Base-by-base conservation (phyloP, 1,140 invertebrate species). In the Helicoverpa zea region DNA sequence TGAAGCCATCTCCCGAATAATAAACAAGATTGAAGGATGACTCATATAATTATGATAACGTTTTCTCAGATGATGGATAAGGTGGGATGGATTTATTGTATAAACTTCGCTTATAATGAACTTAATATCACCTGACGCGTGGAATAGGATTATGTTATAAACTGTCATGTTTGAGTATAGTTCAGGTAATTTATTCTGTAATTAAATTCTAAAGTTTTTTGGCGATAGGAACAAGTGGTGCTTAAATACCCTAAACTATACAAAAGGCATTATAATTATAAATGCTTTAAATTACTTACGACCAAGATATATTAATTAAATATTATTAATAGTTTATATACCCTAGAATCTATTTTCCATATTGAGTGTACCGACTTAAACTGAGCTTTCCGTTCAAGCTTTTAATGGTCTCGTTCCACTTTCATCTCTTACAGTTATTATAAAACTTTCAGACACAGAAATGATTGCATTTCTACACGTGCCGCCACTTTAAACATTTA, bases 21-120 rank as follows among this genome's bases (percentile, higher is more conserved):
- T 73, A 73, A 35, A 30, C 70, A 23, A 29, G 29, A 35, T 61
- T 75, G 73, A 75, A 35, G 54, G 73, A 75, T 75, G 73, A 61
- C 56, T 59, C 54, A 3, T 18, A n/a, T 14, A 18, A 47, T 59
- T 59, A 61, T 18, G 35, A 49, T 75, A 61, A 23, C 30, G 73
- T 61, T 61, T 16, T 13, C 54, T 23, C 12, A 61, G 23, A 49
- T 75, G 73, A 75, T 75, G 73, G 73, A 75, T 75, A n/a, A 47
- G 73, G 58, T 75, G 72, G n/a, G 16, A 47, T 54, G n/a, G 58
- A 29, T 73, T 73, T 52, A 73, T 61, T 59, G 30, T 23, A 43
- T 61, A 49, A 47, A 75, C 54, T 75, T 47, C 12, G 14, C 1
- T 43, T 29, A 49, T 75, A 61, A 75, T 61, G 73, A 75, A 49